These are phyloP conservation scores for rabbit (Oryctolagus cuniculus) DNA, from an alignment of 2,113 vertebrate genomes.

Conservation along the genomic window mOryCun1.1 NC_091447.1:41968001-41968500, in stretches of 20 bases:
- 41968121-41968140: too few species aligned
- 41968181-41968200: neutral
- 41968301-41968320: constrained; percentile 10
- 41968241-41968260: neutral
- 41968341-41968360: constrained; percentile 54
- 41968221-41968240: too few species aligned
- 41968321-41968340: constrained; percentile 62
- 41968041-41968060: neutral
- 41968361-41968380: constrained; percentile 62
- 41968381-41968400: constrained; percentile 78
- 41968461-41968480: constrained; percentile 88
- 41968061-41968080: neutral
- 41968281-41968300: neutral
- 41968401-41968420: constrained; percentile 85
- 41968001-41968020: neutral
- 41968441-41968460: constrained; percentile 83
- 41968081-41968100: neutral
- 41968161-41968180: neutral
- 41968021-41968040: neutral
- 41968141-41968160: neutral
- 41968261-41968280: neutral
- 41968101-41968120: neutral
- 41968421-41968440: constrained; percentile 87
- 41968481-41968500: constrained; percentile 86
- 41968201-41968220: neutral